Conservation (phyloP, 2,797 vertebrate genomes). For the Acanthornis magna region DNA sequence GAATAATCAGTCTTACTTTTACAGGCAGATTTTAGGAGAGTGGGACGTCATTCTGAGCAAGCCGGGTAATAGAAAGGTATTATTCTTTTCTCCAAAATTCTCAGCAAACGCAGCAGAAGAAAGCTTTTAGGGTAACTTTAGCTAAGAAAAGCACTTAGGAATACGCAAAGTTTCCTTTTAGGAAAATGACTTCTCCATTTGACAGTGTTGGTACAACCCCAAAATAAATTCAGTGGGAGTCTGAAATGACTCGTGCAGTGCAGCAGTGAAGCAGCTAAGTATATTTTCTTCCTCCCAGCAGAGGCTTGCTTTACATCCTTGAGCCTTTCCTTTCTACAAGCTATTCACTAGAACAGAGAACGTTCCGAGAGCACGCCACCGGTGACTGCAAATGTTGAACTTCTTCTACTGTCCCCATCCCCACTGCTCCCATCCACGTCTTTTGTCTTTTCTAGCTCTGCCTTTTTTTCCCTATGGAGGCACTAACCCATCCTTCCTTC, state of each 20-base stretch:
- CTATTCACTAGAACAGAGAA: conserved; percentile 7
- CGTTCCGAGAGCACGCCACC: background rate
- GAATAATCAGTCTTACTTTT: conserved; percentile 1
- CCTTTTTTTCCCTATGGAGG: background rate
- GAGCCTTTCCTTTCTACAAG: background rate
- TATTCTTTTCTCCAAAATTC: conserved; percentile 25
- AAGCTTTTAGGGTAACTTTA: conserved; percentile 57
- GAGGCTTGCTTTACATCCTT: conserved; percentile 52
- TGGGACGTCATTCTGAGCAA: conserved; percentile 10
- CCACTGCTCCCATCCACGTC: background rate
- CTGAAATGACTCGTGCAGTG: conserved; percentile 56
- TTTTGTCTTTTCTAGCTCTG: conserved; percentile 23
- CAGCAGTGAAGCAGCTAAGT: conserved; percentile 43
- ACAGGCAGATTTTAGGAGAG: conserved; percentile 44
- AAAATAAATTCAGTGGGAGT: conserved; percentile 71
- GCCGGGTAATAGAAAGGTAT: background rate
- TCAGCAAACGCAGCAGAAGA: conserved; percentile 5
- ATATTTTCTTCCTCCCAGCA: conserved; percentile 53
- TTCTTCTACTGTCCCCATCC: background rate
- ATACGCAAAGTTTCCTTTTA: conserved; percentile 62
- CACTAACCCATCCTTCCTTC: background rate
- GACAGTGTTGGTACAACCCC: conserved; percentile 64
- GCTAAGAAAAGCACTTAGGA: conserved; percentile 63
- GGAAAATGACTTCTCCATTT: conserved; percentile 68
- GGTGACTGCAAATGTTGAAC: background rate